phyloP scores from a whole-genome alignment of 1,140 invertebrate species.

The Plectrocnemia conspersa region DNA sequence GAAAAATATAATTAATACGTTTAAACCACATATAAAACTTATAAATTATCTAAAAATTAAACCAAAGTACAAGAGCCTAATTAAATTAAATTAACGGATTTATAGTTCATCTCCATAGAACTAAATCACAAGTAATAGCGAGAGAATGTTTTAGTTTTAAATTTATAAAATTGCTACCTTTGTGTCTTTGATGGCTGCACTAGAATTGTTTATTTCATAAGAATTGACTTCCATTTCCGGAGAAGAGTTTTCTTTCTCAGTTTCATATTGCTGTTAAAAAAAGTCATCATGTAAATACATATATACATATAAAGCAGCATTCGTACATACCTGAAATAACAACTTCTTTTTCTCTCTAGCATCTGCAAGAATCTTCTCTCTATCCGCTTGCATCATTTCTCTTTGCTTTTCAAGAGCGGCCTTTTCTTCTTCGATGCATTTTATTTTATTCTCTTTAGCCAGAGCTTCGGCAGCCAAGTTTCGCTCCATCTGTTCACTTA shows the following conservation, averaged over 20 bases:
- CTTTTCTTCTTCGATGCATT: constrained; percentile 42
- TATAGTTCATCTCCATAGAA: too few relatives aligned
- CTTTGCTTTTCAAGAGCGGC: constrained; percentile 45
- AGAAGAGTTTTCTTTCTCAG: constrained; percentile 1
- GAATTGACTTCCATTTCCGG: too few relatives aligned
- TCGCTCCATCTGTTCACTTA: background rate
- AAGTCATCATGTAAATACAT: constrained; percentile 3
- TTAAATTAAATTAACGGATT: too few relatives aligned
- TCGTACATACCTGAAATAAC: constrained; percentile 29
- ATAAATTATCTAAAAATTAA: too few relatives aligned
- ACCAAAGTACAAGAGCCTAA: too few relatives aligned
- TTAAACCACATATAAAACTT: too few relatives aligned
- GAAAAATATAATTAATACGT: too few relatives aligned
- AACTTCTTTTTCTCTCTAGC: constrained; percentile 42
- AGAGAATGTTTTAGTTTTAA: too few relatives aligned
- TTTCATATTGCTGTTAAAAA: constrained; percentile 5
- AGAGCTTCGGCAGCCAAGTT: constrained; percentile 35
- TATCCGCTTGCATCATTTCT: constrained; percentile 46
- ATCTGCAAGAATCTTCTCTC: constrained; percentile 41
- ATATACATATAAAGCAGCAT: background rate
- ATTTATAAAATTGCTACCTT: too few relatives aligned
- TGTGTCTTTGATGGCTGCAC: background rate
- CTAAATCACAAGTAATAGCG: too few relatives aligned
- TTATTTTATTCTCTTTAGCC: constrained; percentile 40
- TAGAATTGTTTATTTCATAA: constrained; percentile 1